Base-by-base conservation (phyloP, 2,797 vertebrate genomes). In the Galagoides demidoff region DNA sequence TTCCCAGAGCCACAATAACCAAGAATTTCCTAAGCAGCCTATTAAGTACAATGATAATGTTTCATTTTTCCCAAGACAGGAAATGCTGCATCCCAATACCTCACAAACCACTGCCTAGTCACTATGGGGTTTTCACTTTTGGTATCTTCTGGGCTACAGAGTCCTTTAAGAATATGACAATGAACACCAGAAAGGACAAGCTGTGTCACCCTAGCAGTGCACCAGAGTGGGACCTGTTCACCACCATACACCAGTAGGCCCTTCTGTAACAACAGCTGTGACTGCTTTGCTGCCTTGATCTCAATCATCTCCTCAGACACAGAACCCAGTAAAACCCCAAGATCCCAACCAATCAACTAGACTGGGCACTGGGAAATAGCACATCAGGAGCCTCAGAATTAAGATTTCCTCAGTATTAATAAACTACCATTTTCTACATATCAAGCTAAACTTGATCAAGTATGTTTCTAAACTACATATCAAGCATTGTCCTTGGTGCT, bases 41-140 rank as follows among this genome's bases (percentile, higher is more conserved):
- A 66, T 59, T 27, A 89, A 85, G 22, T 88, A 85, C 88, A 94
- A 66, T 63, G 29, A 71, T 31, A 74, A 63, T 52, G 87, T 82
- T 88, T 85, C 31, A 52, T 68, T 92, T 85, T 90, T 59, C 31
- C 22, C 57, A 83, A 39, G 43, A 85, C 57, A 37, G 34, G 52
- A 92, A 78, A 89, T 57, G 31, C 84, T 85, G 7, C 3, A 85
- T 88, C 45, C 45, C n/a, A 71, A 68, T 29, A 64, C 14, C 27
- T 13, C 49, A 31, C 0, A 43, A 59, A 63, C 52, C 7, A 52
- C 12, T 77, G 13, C 70, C 37, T 86, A 79, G 29, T 70, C 57
- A 78, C n/a, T 85, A 49, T 3, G 37, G 25, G 20, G 39, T 85
- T 74, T 55, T 52, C 4, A 52, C 49, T 52, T 52, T 39, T 74